These are phyloP conservation scores for Lathronympha strigana DNA, from an alignment of 2,888 invertebrate species.

Conservation along the genomic window DNA sequence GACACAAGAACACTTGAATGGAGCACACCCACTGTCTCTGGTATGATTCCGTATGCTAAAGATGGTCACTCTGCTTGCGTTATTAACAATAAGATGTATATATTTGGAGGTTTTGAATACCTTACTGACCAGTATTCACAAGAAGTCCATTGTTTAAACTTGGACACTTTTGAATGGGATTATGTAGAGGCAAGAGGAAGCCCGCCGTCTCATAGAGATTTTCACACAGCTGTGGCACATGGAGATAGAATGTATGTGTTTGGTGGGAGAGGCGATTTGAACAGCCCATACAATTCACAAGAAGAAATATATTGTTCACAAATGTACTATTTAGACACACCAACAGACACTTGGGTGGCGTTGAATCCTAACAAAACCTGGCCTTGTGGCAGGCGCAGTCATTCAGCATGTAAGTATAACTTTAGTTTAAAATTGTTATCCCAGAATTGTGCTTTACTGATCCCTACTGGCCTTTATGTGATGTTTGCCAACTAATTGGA, in stretches of 20 bases:
- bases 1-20: constrained; percentile 89
- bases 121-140: constrained; percentile 91
- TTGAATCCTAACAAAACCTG: constrained; percentile 83
- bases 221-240: constrained; percentile 93
- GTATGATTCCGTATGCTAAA: constrained; percentile 90
- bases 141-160: constrained; percentile 90
- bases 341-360: constrained; percentile 88
- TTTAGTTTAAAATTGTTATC: no score
- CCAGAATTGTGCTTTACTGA: no score
- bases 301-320: constrained; percentile 91
- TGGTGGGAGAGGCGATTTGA: constrained; percentile 93
- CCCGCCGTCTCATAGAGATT: constrained; percentile 91
- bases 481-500: no score
- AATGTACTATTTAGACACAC: constrained; percentile 90
- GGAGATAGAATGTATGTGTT: constrained; percentile 93
- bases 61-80: constrained; percentile 97
- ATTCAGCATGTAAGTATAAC: constrained; percentile 92
- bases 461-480: no score
- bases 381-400: constrained; percentile 93
- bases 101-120: constrained; percentile 97
- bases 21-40: constrained; percentile 87
- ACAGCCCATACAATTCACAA: constrained; percentile 77
- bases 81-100: constrained; percentile 91
- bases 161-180: constrained; percentile 89
- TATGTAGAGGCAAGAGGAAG: constrained; percentile 85